These are phyloP conservation scores for Epinotia brunnichana DNA, from an alignment of 2,888 invertebrate genomes.

Conservation along the genomic window DNA sequence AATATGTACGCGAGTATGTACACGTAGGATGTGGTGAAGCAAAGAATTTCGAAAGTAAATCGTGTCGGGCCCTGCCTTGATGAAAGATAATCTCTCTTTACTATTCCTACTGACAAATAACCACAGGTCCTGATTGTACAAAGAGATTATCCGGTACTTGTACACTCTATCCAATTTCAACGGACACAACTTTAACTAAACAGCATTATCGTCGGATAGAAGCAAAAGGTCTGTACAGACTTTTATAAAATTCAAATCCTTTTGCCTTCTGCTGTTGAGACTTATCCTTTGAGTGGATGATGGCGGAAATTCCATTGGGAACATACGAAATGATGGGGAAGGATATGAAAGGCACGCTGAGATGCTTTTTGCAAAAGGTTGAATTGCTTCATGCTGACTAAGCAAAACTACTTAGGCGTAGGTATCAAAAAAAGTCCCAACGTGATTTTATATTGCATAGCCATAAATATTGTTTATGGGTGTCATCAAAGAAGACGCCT, in stretches of 20 bases:
- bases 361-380: not conserved
- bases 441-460: too few relatives aligned
- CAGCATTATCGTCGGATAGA: not conserved
- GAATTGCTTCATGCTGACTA: constrained; percentile 15
- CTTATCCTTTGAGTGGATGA: constrained; percentile 14
- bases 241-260: constrained; percentile 12
- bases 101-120: not conserved
- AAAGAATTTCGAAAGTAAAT: not conserved
- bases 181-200: not conserved
- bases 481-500: too few relatives aligned
- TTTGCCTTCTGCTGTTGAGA: not conserved
- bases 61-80: not conserved
- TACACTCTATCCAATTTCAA: not conserved
- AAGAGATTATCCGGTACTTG: not conserved
- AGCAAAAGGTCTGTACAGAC: not conserved
- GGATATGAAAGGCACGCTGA: not conserved
- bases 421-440: not conserved
- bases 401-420: not conserved
- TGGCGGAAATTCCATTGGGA: constrained; percentile 4
- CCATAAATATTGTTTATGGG: too few relatives aligned
- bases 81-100: not conserved
- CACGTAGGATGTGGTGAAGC: not conserved
- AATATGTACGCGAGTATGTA: not conserved
- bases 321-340: constrained; percentile 1
- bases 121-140: not conserved